Evolutionary conservation across 92 coral and sea anemone genomes (phyloP), one percentile per base, ranked within the genome.

Genomic region (Bergia sp.): DNA sequence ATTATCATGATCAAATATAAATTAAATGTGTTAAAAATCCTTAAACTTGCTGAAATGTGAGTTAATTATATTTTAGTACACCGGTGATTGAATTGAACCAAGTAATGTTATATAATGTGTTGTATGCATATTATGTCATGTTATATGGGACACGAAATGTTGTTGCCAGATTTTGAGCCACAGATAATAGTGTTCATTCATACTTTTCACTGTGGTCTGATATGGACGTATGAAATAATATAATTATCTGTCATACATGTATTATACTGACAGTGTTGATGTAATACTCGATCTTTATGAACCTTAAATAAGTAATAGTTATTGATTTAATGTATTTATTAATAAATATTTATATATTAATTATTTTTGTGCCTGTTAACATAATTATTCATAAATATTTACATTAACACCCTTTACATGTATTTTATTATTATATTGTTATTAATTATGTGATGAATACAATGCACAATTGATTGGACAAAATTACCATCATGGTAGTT

Each of bases 121-220:
- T 61, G 69, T 61, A 61, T 61, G 69, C n/a, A 21, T 61, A 61
- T 61, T 61, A 61, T 61, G 69, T 61, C 69, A 61, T 61, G 69
- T 61, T 61, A 61, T 61, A 61, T 21, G 69, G 69, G 69, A 61
- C 69, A 61, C n/a, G 15, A 61, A 61, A 61, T 61, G 69, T 61
- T 61, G 69, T 61, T 61, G 69, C 69, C 69, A 61, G 69, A 61
- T 61, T 61, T 61, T 61, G 69, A 61, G 69, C 69, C 69, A 61
- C 69, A 61, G 69, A 61, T 61, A 61, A 61, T 61, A 61, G 69
- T 61, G 69, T 61, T 61, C 20, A 61, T 21, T 61, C 69, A 21
- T 61, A 61, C 69, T 61, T 61, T 61, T 61, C 69, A 61, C 69
- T 61, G 69, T 61, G 69, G 69, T 61, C 69, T 61, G 69, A 61